phyloP scores from a whole-genome alignment of 2,888 invertebrate genomes.

The Calliopum simillimum region DNA sequence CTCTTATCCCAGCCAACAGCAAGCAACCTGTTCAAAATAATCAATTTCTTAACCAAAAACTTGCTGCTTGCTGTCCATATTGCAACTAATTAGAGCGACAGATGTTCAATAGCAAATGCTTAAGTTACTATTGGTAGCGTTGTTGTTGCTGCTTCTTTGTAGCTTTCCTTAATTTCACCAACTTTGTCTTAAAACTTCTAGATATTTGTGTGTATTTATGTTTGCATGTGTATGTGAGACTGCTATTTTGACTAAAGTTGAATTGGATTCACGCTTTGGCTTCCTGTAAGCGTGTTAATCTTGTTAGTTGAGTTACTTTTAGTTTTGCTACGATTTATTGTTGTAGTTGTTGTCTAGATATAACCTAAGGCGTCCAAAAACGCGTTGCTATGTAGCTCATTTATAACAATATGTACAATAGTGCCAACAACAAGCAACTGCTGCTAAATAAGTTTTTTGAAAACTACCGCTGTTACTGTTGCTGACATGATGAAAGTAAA shows the following conservation, averaged over 20 bases:
- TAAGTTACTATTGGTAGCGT: too few relatives aligned
- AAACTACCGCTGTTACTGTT: background rate
- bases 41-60: slow-evolving; percentile 16
- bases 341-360: background rate
- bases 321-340: slow-evolving; percentile 10
- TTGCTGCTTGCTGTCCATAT: slow-evolving; percentile 43
- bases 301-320: slow-evolving; percentile 22
- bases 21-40: slow-evolving; percentile 1
- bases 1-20: background rate
- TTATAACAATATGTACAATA: slow-evolving; percentile 9
- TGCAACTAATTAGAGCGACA: slow-evolving; percentile 33
- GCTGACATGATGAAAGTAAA: slow-evolving; percentile 17
- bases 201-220: too few relatives aligned
- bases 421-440: background rate
- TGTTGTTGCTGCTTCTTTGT: background rate
- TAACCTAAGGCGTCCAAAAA: slow-evolving; percentile 20
- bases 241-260: too few relatives aligned
- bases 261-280: slow-evolving; percentile 16
- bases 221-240: too few relatives aligned
- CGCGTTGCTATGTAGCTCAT: slow-evolving; percentile 16
- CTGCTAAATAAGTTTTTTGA: background rate
- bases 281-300: slow-evolving; percentile 28
- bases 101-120: slow-evolving; percentile 26
- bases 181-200: background rate
- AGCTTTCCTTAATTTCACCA: background rate